Conservation (phyloP, 2,888 invertebrate genomes). For the Neoascia interrupta region DNA sequence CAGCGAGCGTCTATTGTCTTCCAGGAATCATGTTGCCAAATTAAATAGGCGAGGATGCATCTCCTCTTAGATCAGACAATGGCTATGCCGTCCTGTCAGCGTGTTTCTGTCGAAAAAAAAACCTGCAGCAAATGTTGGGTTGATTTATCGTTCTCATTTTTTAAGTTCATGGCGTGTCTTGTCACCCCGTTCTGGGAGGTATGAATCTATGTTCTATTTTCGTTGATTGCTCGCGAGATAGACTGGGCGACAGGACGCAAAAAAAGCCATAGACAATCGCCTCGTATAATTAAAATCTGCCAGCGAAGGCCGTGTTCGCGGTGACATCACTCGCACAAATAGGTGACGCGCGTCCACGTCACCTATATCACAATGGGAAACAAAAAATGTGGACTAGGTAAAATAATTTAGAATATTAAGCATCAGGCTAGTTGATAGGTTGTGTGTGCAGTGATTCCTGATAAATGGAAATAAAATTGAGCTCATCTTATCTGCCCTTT, state of each 20-base stretch:
- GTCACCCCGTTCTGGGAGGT: conserved; percentile 34
- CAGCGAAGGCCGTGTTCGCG: conserved; percentile 48
- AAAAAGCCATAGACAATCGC: conserved; percentile 22
- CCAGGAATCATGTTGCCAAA: conserved; percentile 67
- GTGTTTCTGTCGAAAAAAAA: too few relatives aligned
- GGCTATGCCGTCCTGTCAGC: too few relatives aligned
- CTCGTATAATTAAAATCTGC: conserved; percentile 52
- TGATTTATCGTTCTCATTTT: conserved; percentile 59
- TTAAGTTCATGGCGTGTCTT: conserved; percentile 55
- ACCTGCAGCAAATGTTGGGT: conserved; percentile 38
- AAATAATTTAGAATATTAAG: conserved; percentile 51
- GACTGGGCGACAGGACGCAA: neutral
- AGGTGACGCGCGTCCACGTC: conserved; percentile 10
- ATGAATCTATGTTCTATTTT: conserved; percentile 54
- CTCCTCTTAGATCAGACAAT: conserved; percentile 45
- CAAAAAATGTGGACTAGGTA: conserved; percentile 9
- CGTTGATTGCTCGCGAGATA: conserved; percentile 40
- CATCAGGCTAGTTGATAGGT: too few relatives aligned
- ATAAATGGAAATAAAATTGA: too few relatives aligned
- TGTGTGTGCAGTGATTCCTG: too few relatives aligned
- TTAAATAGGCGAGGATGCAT: conserved; percentile 52
- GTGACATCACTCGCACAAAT: conserved; percentile 32
- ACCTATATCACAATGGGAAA: too few relatives aligned
- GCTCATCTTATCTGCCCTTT: too few relatives aligned
- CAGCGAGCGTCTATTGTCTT: conserved; percentile 40